Percentiles rank a stretch among this genome's conserved stretches.
Conservation (phyloP, 2,888 invertebrate species). For the Sycophila texana region DNA sequence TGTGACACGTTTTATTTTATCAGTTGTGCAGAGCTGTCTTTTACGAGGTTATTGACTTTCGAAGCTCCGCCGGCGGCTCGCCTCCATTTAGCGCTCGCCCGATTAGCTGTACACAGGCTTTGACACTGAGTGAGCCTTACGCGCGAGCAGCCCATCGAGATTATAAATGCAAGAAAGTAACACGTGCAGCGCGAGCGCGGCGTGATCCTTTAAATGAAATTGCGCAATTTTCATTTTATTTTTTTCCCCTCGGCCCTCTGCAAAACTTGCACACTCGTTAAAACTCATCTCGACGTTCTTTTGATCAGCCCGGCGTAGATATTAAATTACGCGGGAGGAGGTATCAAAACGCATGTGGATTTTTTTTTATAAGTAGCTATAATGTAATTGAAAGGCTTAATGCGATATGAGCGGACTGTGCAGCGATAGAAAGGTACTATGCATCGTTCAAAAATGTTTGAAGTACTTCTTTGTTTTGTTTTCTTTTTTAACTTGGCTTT, state of each 20-base stretch:
- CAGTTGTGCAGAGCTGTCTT: no score
- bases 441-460: no score
- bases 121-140: constrained; percentile 23
- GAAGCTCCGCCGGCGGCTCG: constrained; percentile 17
- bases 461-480: no score
- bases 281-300: not conserved
- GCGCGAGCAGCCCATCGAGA: no score
- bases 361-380: no score
- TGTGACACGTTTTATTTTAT: no score
- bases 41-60: constrained; percentile 44
- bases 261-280: not conserved
- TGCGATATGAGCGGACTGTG: no score
- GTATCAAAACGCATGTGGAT: no score
- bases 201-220: not conserved
- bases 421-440: no score
- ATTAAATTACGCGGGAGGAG: no score
- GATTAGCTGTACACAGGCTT: constrained; percentile 23
- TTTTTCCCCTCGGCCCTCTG: not conserved
- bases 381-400: no score
- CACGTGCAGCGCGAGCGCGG: not conserved
- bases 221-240: not conserved
- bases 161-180: constrained; percentile 10
- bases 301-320: not conserved
- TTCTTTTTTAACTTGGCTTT: no score
- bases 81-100: constrained; percentile 13